Conservation (phyloP, 2,797 vertebrate species). For the Ciconia nigra region DNA sequence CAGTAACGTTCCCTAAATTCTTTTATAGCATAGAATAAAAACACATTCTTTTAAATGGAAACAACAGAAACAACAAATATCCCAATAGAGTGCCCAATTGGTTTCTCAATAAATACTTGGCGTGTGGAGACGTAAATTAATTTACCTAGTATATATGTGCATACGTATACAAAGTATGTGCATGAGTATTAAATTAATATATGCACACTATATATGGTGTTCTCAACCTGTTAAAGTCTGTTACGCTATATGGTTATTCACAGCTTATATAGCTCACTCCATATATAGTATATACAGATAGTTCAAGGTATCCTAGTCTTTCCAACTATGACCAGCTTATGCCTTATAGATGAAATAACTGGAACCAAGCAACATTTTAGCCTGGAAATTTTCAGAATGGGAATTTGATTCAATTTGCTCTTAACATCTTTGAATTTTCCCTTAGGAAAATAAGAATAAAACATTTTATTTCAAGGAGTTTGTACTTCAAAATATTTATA, state of each 20-base stretch:
- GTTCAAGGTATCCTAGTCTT: neutral
- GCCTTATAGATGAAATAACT: neutral
- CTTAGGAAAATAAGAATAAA: neutral
- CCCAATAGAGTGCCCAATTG: neutral
- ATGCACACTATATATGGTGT: too few species aligned
- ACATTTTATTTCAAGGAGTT: neutral
- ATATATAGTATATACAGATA: rapidly evolving
- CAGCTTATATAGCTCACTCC: neutral
- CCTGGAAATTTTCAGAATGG: neutral
- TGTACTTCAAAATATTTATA: neutral
- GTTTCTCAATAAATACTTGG: neutral
- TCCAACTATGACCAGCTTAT: neutral
- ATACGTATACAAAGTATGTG: neutral
- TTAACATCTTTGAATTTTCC: neutral
- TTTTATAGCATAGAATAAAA: neutral
- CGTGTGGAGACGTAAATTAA: neutral
- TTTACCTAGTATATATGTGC: neutral
- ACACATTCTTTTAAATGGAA: neutral
- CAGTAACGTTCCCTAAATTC: neutral
- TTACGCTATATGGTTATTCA: neutral
- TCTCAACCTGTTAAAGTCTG: neutral
- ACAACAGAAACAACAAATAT: neutral
- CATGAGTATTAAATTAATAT: neutral
- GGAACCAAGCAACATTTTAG: neutral
- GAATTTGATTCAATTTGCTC: neutral